Conservation (phyloP, 2,797 vertebrate genomes). For the Eulemur rubriventer region DNA sequence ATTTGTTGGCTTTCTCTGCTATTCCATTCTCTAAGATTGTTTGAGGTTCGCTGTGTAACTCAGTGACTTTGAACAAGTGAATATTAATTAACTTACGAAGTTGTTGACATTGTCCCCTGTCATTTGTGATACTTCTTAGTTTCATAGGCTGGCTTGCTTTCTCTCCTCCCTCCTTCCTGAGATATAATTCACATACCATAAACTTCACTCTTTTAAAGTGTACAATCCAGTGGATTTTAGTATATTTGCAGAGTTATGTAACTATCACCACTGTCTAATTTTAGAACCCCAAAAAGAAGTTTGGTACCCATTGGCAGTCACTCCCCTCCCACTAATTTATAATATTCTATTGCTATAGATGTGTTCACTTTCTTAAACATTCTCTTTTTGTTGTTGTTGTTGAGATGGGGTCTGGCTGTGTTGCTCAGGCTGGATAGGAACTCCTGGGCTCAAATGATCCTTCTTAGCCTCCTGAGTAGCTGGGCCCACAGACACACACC, state of each 20-base stretch:
- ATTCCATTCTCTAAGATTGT: not conserved
- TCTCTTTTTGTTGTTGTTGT: not conserved
- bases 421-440: not conserved
- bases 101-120: not conserved
- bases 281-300: not conserved
- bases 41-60: constrained; percentile 28
- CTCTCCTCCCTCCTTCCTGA: not conserved
- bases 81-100: not conserved
- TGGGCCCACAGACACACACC: not conserved
- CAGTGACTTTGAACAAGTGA: constrained; percentile 31
- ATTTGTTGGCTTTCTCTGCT: constrained; percentile 39
- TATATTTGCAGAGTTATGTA: not conserved
- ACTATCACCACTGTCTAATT: not conserved
- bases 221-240: not conserved
- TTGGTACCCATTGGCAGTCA: not conserved
- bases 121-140: not conserved
- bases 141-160: not conserved
- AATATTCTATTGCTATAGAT: not conserved
- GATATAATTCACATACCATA: not conserved
- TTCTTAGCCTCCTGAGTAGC: not conserved
- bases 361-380: not conserved
- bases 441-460: not conserved
- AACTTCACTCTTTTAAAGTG: not conserved
- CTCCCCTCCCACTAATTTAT: not conserved
- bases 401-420: not conserved